Conservation (phyloP, 2,888 invertebrate species). For the Dyspetes luteomarginatus region DNA sequence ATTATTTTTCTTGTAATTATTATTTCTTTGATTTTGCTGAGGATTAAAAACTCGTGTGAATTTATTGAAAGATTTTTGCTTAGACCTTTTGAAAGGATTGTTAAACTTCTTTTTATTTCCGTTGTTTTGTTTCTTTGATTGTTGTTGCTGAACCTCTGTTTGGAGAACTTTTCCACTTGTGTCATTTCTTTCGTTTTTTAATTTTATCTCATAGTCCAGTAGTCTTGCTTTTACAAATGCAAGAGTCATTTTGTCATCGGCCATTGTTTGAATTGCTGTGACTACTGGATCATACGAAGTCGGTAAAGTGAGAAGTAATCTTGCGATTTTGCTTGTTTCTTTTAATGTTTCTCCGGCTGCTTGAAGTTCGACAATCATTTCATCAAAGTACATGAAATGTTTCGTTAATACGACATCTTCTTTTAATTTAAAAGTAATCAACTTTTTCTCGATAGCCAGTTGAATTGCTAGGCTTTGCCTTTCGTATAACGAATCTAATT, state of each 20-base stretch:
- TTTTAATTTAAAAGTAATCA: background rate
- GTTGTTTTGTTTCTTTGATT: background rate
- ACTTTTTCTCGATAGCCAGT: background rate
- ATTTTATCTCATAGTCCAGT: background rate
- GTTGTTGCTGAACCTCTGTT: background rate
- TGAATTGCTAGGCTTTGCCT: background rate
- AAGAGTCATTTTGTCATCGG: slow-evolving; percentile 3
- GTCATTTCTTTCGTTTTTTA: slow-evolving; percentile 1
- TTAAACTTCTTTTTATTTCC: background rate
- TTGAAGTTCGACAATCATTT: background rate
- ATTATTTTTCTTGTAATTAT: background rate
- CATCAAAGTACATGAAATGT: slow-evolving; percentile 7
- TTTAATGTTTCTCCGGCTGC: background rate
- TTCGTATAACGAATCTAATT: background rate
- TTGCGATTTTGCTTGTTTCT: background rate
- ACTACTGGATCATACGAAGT: background rate
- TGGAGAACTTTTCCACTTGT: slow-evolving; percentile 21
- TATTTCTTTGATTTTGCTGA: background rate
- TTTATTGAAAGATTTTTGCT: background rate
- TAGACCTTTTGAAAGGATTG: background rate
- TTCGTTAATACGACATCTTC: background rate
- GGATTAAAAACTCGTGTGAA: background rate
- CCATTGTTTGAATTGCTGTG: background rate
- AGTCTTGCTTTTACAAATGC: slow-evolving; percentile 13
- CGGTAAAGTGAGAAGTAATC: background rate